Percentiles rank a stretch among this genome's conserved stretches.
phyloP scores from a whole-genome alignment of 1,140 invertebrate genomes.

The Cydia pomonella region DNA sequence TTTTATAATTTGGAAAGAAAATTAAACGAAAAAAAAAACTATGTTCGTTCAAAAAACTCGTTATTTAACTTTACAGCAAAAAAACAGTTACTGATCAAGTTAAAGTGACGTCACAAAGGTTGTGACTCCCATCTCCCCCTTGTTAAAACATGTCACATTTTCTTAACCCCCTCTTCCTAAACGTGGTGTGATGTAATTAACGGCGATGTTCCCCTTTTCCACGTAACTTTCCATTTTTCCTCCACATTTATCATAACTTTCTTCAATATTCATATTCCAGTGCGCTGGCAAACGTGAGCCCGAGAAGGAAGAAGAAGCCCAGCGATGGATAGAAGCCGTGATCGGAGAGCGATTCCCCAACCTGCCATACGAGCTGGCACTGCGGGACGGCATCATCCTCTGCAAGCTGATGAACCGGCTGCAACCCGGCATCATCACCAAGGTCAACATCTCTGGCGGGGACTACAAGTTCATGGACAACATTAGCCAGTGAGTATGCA shows the following conservation, averaged over 20 bases:
- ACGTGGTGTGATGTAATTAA: too few relatives aligned
- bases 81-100: too few relatives aligned
- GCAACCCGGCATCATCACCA: slow-evolving; percentile 90
- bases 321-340: slow-evolving; percentile 94
- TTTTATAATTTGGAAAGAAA: too few relatives aligned
- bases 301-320: slow-evolving; percentile 90
- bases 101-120: too few relatives aligned
- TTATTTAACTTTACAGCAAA: too few relatives aligned
- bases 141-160: too few relatives aligned
- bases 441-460: slow-evolving; percentile 92
- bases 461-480: slow-evolving; percentile 98
- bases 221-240: background rate
- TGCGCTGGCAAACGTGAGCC: slow-evolving; percentile 91
- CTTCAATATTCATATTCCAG: slow-evolving; percentile 78
- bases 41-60: too few relatives aligned
- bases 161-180: too few relatives aligned
- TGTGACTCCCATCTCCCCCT: too few relatives aligned
- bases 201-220: too few relatives aligned
- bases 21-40: too few relatives aligned
- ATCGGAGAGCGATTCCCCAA: slow-evolving; percentile 89
- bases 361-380: slow-evolving; percentile 87
- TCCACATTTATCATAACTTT: background rate
- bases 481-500: slow-evolving; percentile 88
- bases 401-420: slow-evolving; percentile 94
- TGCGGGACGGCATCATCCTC: slow-evolving; percentile 91